Evolutionary conservation across 1,140 invertebrate genomes (phyloP), one percentile per base, ranked within the genome.

Genomic region (Saccostrea glomerata): DNA sequence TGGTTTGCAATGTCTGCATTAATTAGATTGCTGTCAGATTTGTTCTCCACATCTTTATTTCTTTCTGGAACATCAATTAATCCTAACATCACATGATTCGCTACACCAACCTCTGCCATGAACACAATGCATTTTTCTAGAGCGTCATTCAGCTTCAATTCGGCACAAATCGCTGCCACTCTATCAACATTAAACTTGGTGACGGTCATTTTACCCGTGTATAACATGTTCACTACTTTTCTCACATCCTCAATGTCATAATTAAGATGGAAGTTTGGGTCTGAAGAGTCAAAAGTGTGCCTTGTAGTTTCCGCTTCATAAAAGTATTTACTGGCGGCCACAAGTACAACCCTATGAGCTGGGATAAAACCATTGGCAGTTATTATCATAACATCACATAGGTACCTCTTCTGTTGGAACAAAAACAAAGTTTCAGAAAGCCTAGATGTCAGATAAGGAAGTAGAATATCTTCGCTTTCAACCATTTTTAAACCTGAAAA

Each of bases 241-340:
- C 66, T 58, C 40, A 88, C 63, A 47, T 88, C 87, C 54, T 88
- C 87, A 20, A 82, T 84, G 25, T 88, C 87, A 11, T 70, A 55
- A 13, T 82, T 85, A 13, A 88, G 83, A 84, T 84, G 70, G 56
- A 88, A 88, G n/a, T 88, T 88, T 7, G 87, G 82, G n/a, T 88
- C 87, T 2, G 40, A 54, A 25, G 87, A 58, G 20, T 82, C 56
- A 54, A 70, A n/a, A 55, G 36, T 54, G 4, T 84, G 83, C 55
- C 86, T 87, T n/a, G 40, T 88, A 7, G 87, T 84, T 12, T 88
- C 87, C 73, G 84, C 70, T 9, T 88, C 82, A 30, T 63, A 56
- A 23, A 88, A 88, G 17, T 73, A 54, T 58, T 84, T 58, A 40
- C 87, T 88, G 9, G 55, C 87, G n/a, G 87, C 87, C 25, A 88